These are phyloP conservation scores for Selenia dentaria DNA, from an alignment of 2,888 invertebrate genomes.

Conservation along the genomic window DNA sequence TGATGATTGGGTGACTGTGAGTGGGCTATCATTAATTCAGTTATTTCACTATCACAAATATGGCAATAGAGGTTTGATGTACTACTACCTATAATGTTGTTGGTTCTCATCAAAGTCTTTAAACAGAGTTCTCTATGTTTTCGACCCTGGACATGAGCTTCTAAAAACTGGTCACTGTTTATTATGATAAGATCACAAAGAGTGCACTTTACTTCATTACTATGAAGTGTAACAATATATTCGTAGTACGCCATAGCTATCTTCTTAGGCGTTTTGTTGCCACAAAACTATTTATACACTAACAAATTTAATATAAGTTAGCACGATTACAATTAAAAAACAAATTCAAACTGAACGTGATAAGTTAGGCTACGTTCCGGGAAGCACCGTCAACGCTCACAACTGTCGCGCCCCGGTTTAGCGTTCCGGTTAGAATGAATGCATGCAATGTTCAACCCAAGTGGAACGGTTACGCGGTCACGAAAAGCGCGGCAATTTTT, in stretches of 20 bases:
- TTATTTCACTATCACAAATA: conserved; percentile 38
- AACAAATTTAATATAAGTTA: too few relatives aligned
- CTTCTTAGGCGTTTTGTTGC: too few relatives aligned
- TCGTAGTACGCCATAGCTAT: conserved; percentile 54
- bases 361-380: too few relatives aligned
- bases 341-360: too few relatives aligned
- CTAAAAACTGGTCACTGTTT: conserved; percentile 36
- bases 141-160: conserved; percentile 41
- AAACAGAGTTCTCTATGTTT: conserved; percentile 40
- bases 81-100: conserved; percentile 39
- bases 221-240: conserved; percentile 42
- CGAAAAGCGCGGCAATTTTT: too few relatives aligned
- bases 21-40: conserved; percentile 35
- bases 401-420: too few relatives aligned
- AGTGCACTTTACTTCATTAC: conserved; percentile 42
- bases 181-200: conserved; percentile 43
- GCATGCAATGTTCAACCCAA: too few relatives aligned
- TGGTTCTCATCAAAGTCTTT: conserved; percentile 42
- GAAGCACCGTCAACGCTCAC: too few relatives aligned
- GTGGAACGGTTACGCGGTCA: too few relatives aligned
- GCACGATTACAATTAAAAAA: too few relatives aligned
- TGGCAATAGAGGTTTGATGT: conserved; percentile 34
- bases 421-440: too few relatives aligned
- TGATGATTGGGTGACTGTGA: conserved; percentile 39
- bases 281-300: too few relatives aligned